Evolutionary conservation across 2,113 vertebrate species (phyloP).

Genomic region (Megalops atlanticus): DNA sequence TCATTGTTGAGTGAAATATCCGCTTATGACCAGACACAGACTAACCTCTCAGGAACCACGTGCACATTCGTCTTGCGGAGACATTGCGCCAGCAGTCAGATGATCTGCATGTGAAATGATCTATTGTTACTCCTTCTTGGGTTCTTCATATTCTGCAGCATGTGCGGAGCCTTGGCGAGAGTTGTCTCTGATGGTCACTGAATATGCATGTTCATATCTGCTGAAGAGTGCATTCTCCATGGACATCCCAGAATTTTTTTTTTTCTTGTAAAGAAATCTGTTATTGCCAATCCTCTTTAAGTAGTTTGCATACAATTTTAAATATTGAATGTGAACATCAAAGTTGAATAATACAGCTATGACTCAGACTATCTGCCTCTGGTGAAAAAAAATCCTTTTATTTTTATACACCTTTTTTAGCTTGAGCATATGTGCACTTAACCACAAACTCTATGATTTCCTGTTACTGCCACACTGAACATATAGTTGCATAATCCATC

Average conservation of each 20-base stretch:
- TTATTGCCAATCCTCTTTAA: not conserved
- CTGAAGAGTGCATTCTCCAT: not conserved
- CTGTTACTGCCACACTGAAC: not conserved
- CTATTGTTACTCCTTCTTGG: not conserved
- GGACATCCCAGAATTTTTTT: not conserved
- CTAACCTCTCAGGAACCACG: not conserved
- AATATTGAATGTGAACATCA: not conserved
- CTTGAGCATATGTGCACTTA: too few relatives aligned
- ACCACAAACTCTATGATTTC: too few relatives aligned
- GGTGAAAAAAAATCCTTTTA: not conserved
- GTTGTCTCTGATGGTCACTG: too few relatives aligned
- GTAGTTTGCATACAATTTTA: not conserved
- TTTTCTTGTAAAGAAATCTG: not conserved
- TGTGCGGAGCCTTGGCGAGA: not conserved
- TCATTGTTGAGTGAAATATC: too few relatives aligned
- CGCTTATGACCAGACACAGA: too few relatives aligned
- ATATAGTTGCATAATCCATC: too few relatives aligned
- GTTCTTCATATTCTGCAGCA: not conserved
- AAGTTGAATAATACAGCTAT: not conserved
- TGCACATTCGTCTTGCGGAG: too few relatives aligned
- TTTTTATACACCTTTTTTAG: not conserved
- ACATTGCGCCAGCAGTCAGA: not conserved
- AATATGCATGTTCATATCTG: too few relatives aligned
- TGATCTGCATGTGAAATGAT: not conserved
- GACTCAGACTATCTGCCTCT: too few relatives aligned